Conservation (phyloP, 2,888 invertebrate species). For the Didymodactylos carnosus region DNA sequence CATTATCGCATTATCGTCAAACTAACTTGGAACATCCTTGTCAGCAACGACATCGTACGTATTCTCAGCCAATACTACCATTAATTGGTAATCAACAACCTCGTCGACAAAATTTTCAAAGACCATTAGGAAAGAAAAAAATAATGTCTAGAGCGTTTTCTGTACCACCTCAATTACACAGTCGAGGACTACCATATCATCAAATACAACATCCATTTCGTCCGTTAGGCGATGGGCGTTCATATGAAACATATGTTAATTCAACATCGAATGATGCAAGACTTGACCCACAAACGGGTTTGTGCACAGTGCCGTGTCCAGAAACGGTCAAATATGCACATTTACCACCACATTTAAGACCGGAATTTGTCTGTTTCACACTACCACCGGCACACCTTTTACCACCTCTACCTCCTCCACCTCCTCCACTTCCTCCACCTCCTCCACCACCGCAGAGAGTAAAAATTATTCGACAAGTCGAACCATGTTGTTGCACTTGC, state of each 20-base stretch:
- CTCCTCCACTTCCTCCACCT: not conserved
- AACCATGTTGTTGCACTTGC: not conserved
- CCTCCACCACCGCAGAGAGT: not conserved
- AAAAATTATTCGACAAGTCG: not conserved
- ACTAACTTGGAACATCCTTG: too few species aligned
- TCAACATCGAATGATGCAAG: not conserved
- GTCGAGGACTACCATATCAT: not conserved
- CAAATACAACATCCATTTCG: not conserved
- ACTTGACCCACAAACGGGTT: not conserved
- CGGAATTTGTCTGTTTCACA: not conserved
- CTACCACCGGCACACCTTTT: not conserved
- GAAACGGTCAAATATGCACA: not conserved
- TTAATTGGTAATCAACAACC: not conserved
- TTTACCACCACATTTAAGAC: not conserved
- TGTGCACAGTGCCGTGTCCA: not conserved
- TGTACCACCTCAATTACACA: too few species aligned
- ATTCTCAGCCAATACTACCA: not conserved
- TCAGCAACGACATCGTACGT: not conserved
- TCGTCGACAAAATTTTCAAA: not conserved
- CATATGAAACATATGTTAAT: not conserved
- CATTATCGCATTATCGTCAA: too few species aligned
- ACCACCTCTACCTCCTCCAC: not conserved
- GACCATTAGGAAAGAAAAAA: too few species aligned
- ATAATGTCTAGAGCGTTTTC: too few species aligned
- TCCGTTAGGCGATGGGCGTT: not conserved